Base-by-base conservation (phyloP, 2,113 vertebrate species). In the Coreoperca whiteheadi region DNA sequence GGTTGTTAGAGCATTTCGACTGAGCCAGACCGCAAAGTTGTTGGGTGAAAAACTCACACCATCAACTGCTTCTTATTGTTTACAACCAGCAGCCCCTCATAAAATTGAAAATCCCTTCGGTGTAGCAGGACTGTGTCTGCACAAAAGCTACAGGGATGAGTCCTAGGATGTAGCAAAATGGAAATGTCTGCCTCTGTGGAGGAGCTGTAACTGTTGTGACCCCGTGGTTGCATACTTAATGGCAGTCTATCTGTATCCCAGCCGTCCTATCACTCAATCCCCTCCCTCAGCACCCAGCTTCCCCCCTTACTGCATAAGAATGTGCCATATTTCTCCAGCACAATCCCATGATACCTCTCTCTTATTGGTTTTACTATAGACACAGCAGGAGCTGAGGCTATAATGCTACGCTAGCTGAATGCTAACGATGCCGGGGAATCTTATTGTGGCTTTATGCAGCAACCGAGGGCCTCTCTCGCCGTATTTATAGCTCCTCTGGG, bases 351-450 rank as follows among this genome's bases (percentile, higher is more conserved):
- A 91, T 88, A 60, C 91, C 81, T 57, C 43, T 37, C 74, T 92
- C 88, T 94, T 92, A 93, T 93, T 94, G 92, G 85, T 90, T 93
- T 86, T 85, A 86, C 87, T 73, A 66, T 87, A 87, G 79, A 88
- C 81, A 79, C 89, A 93, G 91, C 74, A 51, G 86, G 82, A 85
- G 79, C 77, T 20, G 12, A n/a, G 70, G 82, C 77, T 64, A 37
- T 75, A 77, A 63, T 54, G 85, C 81, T 25, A 85, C 74, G 51
- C 83, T 70, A 53, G 76, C 90, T 93, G 95, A 94, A 95, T 93
- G 92, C 88, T 92, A 93, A 95, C 84, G 57, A 86, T 61, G 68
- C 57, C 2, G 1, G 37, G 21, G 78, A 39, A 73, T 80, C 71
- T 91, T 87, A 88, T 83, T 89, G 73, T 74, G 74, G 69, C 63